Percentiles rank a stretch among this genome's conserved stretches.
These are phyloP conservation scores for Panthera uncia DNA, from an alignment of 2,113 vertebrate species.

Conservation along the genomic window DNA sequence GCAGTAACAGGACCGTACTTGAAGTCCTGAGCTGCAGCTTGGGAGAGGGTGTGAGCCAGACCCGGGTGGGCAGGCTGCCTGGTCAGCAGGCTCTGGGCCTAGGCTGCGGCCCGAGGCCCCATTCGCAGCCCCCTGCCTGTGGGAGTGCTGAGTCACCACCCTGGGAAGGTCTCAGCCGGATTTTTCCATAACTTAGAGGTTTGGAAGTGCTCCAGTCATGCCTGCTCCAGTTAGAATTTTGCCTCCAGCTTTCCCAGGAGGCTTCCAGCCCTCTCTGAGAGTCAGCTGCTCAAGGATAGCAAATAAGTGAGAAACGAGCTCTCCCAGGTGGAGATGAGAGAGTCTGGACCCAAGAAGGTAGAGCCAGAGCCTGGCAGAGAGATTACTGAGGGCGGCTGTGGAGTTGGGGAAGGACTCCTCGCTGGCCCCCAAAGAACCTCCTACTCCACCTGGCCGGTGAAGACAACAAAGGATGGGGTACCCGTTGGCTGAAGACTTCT, in stretches of 20 bases:
- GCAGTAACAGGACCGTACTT: background rate
- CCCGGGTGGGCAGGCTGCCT: background rate
- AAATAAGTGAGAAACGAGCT: background rate
- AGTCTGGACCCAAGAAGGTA: background rate
- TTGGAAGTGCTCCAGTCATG: conserved; percentile 32
- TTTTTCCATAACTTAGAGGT: conserved; percentile 72
- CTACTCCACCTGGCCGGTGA: background rate
- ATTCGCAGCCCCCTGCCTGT: background rate
- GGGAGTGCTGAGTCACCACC: conserved; percentile 51
- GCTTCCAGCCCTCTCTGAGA: background rate
- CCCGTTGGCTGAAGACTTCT: background rate
- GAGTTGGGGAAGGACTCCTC: background rate
- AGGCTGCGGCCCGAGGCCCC: background rate
- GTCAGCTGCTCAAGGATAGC: background rate
- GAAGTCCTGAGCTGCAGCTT: background rate
- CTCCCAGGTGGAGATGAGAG: background rate
- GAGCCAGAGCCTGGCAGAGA: background rate
- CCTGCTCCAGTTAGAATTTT: conserved; percentile 30
- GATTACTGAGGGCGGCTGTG: background rate
- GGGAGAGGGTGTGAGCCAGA: background rate
- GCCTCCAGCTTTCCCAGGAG: background rate
- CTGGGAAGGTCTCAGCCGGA: conserved; percentile 3
- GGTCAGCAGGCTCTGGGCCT: background rate
- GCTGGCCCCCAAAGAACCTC: background rate
- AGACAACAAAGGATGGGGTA: background rate